Evolutionary conservation across 2,888 invertebrate species (phyloP), one percentile per base, ranked within the genome.

Genomic region (Ceriagrion tenellum): DNA sequence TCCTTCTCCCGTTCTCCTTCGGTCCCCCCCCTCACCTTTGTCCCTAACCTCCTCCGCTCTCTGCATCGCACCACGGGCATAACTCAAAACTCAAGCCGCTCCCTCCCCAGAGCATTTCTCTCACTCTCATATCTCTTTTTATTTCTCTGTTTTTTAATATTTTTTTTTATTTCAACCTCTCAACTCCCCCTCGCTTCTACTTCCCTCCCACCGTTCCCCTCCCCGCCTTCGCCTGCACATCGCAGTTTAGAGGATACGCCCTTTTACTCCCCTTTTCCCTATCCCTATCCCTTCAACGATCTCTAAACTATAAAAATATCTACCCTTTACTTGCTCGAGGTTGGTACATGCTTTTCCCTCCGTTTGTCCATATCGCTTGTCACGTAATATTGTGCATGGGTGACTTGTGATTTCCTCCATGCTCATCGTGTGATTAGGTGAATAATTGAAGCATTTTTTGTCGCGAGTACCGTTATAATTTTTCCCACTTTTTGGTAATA

Each of bases 21-120:
- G n/a, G n/a, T n/a, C 59, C 59, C 59, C 20, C 59, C 12, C 59
- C 20, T 20, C 59, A 6, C 59, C 59, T 12, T 59, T 20, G 59
- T 59, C 16, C 20, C 59, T 16, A 47, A 47, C 47, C 47, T 47
- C 69, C 69, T 47, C 47, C n/a, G 40, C 69, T 69, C 93, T 93
- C 69, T 47, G 47, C 93, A 93, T 93, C 93, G 47, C 93, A 74
- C 93, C 26, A 93, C 55, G 55, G 74, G 55, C 93, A 93, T 93
- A 93, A 93, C 47, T 93, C 93, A 93, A 55, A 47, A 47, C 47
- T 35, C 63, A 30, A 40, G 26, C 63, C 93, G n/a, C n/a, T n/a
- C 40, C 69, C 74, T 47, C 81, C 81, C 30, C 81, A 81, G 81
- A 30, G 35, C 35, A 35, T 81, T 47, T 93, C 74, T 26, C 89